A percentile compares a stretch with the other conserved stretches of the same genome.
Conservation (phyloP, 2,797 vertebrate species). For the Lindbergichthys nudifrons region DNA sequence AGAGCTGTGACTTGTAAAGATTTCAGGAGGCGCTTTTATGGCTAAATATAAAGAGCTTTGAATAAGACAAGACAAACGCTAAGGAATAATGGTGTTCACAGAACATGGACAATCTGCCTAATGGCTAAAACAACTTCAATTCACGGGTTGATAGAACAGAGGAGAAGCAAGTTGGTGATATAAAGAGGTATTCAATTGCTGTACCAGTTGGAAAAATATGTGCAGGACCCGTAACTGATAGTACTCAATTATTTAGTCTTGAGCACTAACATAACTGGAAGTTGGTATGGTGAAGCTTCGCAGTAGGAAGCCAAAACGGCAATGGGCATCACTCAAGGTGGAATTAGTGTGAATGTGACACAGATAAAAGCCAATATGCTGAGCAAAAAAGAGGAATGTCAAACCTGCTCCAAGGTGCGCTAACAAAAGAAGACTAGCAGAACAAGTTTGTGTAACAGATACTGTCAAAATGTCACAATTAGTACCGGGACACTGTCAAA, state of each 20-base stretch:
- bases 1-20: conserved; percentile 47
- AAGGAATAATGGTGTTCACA: neutral
- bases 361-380: conserved; percentile 34
- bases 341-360: conserved; percentile 30
- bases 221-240: neutral
- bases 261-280: conserved; percentile 5
- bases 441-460: conserved; percentile 55
- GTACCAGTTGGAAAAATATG: neutral
- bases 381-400: conserved; percentile 24
- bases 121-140: neutral
- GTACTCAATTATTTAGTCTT: neutral
- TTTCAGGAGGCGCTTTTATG: conserved; percentile 31
- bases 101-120: neutral
- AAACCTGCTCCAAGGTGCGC: neutral
- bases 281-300: conserved; percentile 14
- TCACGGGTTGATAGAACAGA: neutral
- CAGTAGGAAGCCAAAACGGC: conserved; percentile 5
- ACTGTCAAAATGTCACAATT: conserved; percentile 49
- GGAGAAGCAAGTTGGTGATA: neutral
- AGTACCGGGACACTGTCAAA: conserved; percentile 38
- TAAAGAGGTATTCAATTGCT: neutral
- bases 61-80: conserved; percentile 16
- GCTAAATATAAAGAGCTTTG: conserved; percentile 43
- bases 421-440: conserved; percentile 36
- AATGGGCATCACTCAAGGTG: conserved; percentile 11